A percentile compares a stretch with the other conserved stretches of the same genome.
Evolutionary conservation across 2,797 vertebrate genomes (phyloP).

Genomic region (Platyrinchus mystaceus): DNA sequence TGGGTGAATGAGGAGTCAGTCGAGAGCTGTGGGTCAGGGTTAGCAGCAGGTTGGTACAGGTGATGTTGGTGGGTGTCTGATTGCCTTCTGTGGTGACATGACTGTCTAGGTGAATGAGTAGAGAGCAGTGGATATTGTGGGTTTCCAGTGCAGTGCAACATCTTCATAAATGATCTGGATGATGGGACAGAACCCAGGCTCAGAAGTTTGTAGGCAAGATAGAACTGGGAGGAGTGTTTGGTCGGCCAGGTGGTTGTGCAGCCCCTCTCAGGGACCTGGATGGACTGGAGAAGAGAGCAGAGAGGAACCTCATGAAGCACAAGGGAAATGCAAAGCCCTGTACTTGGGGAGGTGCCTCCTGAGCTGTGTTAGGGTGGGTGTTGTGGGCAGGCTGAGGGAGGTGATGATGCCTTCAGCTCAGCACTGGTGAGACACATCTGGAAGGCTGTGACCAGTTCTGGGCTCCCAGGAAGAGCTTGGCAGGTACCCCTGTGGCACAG

Average conservation of each 20-base stretch:
- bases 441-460: not conserved
- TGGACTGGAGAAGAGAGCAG: not conserved
- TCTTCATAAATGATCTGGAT: not conserved
- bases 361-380: not conserved
- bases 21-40: not conserved
- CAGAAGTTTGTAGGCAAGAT: not conserved
- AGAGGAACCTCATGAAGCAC: not conserved
- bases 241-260: not conserved
- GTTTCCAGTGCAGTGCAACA: accelerated
- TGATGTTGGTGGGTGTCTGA: not conserved
- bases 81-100: not conserved
- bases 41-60: not conserved
- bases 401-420: not conserved
- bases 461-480: not conserved
- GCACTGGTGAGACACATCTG: not conserved
- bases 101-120: not conserved
- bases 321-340: not conserved
- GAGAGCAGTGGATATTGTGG: not conserved
- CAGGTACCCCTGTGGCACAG: not conserved
- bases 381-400: not conserved
- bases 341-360: not conserved
- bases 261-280: not conserved
- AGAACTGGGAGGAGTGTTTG: not conserved
- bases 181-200: not conserved
- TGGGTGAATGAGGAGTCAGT: too few relatives aligned